phyloP scores from a whole-genome alignment of 2,113 vertebrate genomes.

The rat (Rattus norvegicus) region DNA sequence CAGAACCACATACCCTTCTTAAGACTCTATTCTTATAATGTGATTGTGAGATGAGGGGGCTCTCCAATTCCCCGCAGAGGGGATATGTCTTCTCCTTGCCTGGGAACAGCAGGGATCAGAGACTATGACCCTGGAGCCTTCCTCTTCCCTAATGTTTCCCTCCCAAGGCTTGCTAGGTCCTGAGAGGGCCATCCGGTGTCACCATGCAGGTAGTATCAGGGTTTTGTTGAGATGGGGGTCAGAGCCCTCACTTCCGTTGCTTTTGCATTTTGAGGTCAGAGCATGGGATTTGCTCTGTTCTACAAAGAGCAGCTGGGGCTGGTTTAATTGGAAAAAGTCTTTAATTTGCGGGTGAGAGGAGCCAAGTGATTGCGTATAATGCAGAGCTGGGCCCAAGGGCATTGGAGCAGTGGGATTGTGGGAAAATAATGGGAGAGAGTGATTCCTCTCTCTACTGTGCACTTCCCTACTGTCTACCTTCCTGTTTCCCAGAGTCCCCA shows the following conservation, averaged over 20 bases:
- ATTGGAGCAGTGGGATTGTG: not conserved
- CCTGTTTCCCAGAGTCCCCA: not conserved
- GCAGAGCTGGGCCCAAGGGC: constrained; percentile 51
- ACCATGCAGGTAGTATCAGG: not conserved
- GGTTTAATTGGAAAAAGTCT: constrained; percentile 54
- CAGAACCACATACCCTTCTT: no score
- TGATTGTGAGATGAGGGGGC: not conserved
- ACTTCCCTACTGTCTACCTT: rapidly evolving
- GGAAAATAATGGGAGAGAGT: not conserved
- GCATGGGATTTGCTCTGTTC: not conserved
- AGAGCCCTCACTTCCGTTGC: not conserved
- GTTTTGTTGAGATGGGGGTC: not conserved
- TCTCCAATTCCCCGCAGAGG: not conserved
- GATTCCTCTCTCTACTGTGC: not conserved
- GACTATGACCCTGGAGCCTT: not conserved
- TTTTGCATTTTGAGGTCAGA: constrained; percentile 54
- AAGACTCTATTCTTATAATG: not conserved
- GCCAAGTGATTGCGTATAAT: constrained; percentile 46
- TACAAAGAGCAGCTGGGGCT: not conserved
- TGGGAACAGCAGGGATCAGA: not conserved
- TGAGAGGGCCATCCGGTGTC: not conserved
- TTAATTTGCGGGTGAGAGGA: constrained; percentile 48
- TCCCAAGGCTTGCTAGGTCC: not conserved
- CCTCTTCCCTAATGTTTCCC: rapidly evolving
- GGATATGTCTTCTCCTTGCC: not conserved